These are phyloP conservation scores for Leptosomus discolor DNA, from an alignment of 2,113 vertebrate species.

Conservation along the genomic window DNA sequence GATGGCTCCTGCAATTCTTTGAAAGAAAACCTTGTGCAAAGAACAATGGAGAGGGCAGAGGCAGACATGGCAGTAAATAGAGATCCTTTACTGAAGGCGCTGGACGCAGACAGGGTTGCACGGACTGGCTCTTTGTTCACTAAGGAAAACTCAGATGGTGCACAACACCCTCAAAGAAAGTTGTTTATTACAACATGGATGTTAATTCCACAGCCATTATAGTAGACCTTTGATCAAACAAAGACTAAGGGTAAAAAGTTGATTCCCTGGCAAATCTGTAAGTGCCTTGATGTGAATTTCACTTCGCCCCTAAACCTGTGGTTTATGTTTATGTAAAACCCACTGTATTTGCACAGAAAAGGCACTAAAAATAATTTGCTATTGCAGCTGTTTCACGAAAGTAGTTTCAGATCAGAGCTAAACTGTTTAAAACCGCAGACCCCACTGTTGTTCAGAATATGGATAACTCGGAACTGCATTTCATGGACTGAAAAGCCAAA, in stretches of 20 bases:
- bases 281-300: not conserved
- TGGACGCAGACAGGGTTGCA: fast-evolving
- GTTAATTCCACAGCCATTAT: not conserved
- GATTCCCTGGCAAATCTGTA: not conserved
- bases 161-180: too few relatives aligned
- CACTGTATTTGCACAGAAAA: not conserved
- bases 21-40: not conserved
- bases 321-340: not conserved
- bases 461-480: not conserved
- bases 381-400: not conserved
- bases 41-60: not conserved
- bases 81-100: not conserved
- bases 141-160: too few relatives aligned
- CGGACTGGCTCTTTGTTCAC: not conserved
- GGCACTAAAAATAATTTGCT: not conserved
- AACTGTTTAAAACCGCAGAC: not conserved
- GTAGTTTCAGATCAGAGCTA: not conserved
- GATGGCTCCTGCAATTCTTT: not conserved
- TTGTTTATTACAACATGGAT: not conserved
- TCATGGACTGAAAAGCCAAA: not conserved
- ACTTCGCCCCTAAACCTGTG: fast-evolving
- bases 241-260: not conserved
- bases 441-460: not conserved
- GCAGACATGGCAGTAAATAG: not conserved
- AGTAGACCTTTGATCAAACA: not conserved